Evolutionary conservation across 2,797 vertebrate species (phyloP).

Genomic region (Halcyon leucocephala): DNA sequence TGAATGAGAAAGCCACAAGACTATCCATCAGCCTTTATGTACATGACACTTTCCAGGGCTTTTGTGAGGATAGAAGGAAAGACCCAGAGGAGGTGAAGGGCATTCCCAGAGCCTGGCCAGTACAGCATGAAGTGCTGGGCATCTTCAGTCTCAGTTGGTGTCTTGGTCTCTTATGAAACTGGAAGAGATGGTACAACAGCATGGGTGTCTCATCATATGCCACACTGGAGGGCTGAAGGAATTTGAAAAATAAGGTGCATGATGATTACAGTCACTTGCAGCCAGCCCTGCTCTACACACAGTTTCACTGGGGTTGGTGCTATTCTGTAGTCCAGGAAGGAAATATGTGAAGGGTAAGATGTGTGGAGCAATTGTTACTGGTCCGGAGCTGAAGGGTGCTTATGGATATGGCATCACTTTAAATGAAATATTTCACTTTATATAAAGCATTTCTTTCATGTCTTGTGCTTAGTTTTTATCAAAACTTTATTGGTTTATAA

Average conservation of each 20-base stretch:
- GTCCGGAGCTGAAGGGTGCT: background rate
- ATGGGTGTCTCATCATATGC: rapidly evolving
- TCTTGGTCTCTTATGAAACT: background rate
- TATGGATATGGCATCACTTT: background rate
- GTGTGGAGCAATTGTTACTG: background rate
- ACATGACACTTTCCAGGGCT: rapidly evolving
- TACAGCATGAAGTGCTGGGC: background rate
- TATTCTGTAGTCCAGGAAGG: background rate
- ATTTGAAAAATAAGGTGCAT: background rate
- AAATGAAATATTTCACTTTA: background rate
- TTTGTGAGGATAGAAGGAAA: background rate
- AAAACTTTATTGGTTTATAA: background rate
- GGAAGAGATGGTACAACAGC: background rate
- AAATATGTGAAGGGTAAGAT: background rate
- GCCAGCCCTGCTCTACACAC: background rate
- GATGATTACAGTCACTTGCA: background rate
- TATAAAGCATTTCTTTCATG: background rate
- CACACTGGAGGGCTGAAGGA: background rate
- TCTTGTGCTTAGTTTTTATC: background rate
- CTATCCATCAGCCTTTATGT: background rate
- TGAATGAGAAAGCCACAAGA: background rate
- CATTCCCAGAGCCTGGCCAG: background rate
- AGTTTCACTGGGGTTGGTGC: background rate
- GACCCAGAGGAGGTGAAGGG: background rate
- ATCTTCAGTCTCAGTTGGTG: background rate